Evolutionary conservation across 2,888 invertebrate species (phyloP), one percentile per base, ranked within the genome.

Genomic region (Gnatocerus cornutus): DNA sequence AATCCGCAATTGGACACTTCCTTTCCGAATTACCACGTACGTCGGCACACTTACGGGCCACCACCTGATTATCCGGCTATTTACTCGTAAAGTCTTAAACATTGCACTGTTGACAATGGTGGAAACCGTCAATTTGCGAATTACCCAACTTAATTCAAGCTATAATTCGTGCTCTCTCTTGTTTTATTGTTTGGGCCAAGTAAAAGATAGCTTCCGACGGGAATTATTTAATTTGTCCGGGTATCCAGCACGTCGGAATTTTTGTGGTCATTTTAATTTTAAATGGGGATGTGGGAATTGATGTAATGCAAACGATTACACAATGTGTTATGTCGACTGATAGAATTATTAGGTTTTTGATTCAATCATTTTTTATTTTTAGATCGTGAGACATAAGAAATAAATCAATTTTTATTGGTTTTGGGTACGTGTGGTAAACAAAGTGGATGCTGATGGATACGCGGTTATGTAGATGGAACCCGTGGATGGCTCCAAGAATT

Each of bases 1-100:
- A 48, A 48, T 53, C 68, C 62, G 69, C 72, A 75, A 76, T 76
- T 76, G 76, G 75, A 73, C 74, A 76, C 71, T 76, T 76, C 76
- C 76, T 76, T 71, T 74, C 71, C 61, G 61, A 72, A 72, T 73
- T 69, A 64, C 56, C 72, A 74, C 62, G 52, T 67, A 56, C 65
- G 67, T 62, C 72, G 70, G 69, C 64, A 67, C 69, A 63, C 69
- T 73, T 69, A 68, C 62, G 53, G 59, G 55, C 59, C 63, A 68
- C 68, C 71, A 72, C 58, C 71, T 74, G 65, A 73, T 76, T 74
- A 72, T 37, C 46, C 56, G 29, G 56, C 43, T 58, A 58, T 58
- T 55, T 58, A 27, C 43, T 41, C 64, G 48, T 65, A 73, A 70
- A 65, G 66, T 73, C 74, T 76, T 74, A 74, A 75, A 63, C 53